These are phyloP conservation scores for Tribolium madens DNA, from an alignment of 1,140 invertebrate genomes.

Conservation along the genomic window DNA sequence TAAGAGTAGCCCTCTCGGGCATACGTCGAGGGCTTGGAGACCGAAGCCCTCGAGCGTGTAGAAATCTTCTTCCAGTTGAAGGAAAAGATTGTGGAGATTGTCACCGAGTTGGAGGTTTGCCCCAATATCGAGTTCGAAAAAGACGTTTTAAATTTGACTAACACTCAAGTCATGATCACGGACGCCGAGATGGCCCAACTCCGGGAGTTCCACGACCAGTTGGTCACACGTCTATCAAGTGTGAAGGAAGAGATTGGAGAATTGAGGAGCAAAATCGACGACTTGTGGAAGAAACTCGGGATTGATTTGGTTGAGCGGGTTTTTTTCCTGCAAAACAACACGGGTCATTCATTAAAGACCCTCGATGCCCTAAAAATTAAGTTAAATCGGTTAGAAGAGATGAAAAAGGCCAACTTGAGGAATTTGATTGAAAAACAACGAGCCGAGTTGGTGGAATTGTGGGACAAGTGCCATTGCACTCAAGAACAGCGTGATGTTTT, in stretches of 20 bases:
- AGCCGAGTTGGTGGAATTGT: conserved; percentile 75
- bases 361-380: conserved; percentile 62
- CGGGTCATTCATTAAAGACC: conserved; percentile 67
- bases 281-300: not conserved
- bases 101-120: conserved; percentile 69
- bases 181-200: conserved; percentile 70
- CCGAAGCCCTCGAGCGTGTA: conserved; percentile 69
- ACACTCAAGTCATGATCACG: conserved; percentile 69
- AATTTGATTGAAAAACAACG: conserved; percentile 77
- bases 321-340: too few species aligned
- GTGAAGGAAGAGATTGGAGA: conserved; percentile 65
- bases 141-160: conserved; percentile 66
- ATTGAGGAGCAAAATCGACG: conserved; percentile 71
- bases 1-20: conserved; percentile 78
- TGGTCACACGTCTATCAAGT: conserved; percentile 63
- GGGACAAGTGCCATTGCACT: conserved; percentile 79
- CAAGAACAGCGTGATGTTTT: conserved; percentile 74
- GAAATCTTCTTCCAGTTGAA: conserved; percentile 68
- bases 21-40: conserved; percentile 69
- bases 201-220: conserved; percentile 62
- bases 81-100: conserved; percentile 69
- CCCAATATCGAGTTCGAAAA: conserved; percentile 70
- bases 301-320: not conserved
- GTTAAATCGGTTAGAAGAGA: conserved; percentile 72
- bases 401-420: conserved; percentile 75